Percentiles rank a stretch among this genome's conserved stretches.
These are phyloP conservation scores for Sandelia bainsii DNA, from an alignment of 2,797 vertebrate species.

Conservation along the genomic window DNA sequence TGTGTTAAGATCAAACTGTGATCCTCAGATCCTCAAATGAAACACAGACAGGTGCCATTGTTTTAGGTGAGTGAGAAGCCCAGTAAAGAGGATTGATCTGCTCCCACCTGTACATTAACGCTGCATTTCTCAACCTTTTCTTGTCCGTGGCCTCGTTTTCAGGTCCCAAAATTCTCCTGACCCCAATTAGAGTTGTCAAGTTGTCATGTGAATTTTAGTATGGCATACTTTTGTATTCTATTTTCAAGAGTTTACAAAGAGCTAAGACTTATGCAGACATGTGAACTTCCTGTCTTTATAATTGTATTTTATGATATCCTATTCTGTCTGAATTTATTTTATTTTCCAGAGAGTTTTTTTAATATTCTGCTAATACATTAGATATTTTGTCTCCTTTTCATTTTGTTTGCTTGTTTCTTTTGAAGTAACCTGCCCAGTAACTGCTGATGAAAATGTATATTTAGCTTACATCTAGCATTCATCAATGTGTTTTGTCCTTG, in stretches of 20 bases:
- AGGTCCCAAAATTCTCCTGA: conserved; percentile 54
- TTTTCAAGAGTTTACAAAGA: conserved; percentile 19
- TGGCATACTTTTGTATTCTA: conserved; percentile 33
- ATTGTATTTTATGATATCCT: neutral
- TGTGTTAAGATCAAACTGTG: neutral
- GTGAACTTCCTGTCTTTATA: neutral
- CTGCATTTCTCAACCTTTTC: conserved; percentile 2
- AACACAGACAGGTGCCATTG: neutral
- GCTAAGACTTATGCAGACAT: neutral
- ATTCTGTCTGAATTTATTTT: neutral
- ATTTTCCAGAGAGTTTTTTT: neutral
- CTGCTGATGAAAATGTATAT: neutral
- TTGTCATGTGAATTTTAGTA: conserved; percentile 32
- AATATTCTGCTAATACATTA: neutral
- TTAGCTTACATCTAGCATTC: neutral
- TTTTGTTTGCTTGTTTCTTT: neutral
- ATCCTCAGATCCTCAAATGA: neutral
- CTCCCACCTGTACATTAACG: conserved; percentile 34
- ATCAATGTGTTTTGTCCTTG: neutral
- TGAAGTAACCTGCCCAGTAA: neutral
- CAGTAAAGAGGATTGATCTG: conserved; percentile 5
- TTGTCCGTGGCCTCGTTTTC: conserved; percentile 45
- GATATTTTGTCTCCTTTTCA: neutral
- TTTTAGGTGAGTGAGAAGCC: neutral
- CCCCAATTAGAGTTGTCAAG: conserved; percentile 50